Conservation (phyloP, 2,113 vertebrate species). For the Alectura lathami region DNA sequence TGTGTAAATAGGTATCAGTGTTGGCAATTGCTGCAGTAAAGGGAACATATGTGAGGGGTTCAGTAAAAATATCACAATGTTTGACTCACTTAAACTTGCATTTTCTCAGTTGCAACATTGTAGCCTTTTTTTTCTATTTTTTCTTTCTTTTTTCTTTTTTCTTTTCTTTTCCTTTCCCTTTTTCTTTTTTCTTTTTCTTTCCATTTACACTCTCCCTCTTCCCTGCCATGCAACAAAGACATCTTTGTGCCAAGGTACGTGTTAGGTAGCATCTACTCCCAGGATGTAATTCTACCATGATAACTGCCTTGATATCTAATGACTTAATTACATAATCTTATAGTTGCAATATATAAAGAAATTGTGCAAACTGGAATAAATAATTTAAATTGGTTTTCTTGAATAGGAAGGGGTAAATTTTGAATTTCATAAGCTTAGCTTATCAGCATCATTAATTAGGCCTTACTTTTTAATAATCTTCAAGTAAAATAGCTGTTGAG, state of each 20-base stretch:
- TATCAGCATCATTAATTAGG: not conserved
- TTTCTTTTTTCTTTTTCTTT: too few species aligned
- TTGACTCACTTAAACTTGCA: not conserved
- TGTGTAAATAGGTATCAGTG: not conserved
- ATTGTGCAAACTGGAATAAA: conserved; percentile 22
- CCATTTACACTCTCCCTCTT: not conserved
- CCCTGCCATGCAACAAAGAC: not conserved
- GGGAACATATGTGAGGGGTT: not conserved
- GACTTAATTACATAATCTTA: conserved; percentile 71
- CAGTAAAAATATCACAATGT: not conserved
- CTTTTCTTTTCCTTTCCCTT: too few species aligned
- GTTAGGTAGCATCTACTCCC: conserved; percentile 2
- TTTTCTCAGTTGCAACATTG: not conserved
- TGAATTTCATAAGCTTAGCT: not conserved
- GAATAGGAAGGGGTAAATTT: not conserved
- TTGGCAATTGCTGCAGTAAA: not conserved
- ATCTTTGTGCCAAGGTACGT: not conserved
- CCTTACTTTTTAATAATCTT: not conserved
- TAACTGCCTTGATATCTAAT: conserved; percentile 62
- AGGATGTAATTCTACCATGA: conserved; percentile 50
- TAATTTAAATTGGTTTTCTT: not conserved
- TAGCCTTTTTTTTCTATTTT: too few species aligned
- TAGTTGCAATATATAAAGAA: conserved; percentile 56
- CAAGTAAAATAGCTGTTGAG: not conserved
- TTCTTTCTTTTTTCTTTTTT: not conserved